Evolutionary conservation across 2,113 vertebrate species (phyloP), one percentile per base, ranked within the genome.

Genomic region (Ovis canadensis): DNA sequence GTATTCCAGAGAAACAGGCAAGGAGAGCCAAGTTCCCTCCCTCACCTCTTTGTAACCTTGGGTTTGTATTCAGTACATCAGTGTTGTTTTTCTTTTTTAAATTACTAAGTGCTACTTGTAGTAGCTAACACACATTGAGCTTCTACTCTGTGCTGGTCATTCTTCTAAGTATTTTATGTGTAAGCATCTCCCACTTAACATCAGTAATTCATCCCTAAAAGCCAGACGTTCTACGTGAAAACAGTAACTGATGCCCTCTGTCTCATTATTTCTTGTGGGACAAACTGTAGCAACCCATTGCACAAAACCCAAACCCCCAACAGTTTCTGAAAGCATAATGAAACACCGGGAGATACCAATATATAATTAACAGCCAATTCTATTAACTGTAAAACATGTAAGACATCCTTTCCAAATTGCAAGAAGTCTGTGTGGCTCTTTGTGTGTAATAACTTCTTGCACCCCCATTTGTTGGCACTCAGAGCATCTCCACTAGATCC

Each of bases 41-140:
- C 77, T 95, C 80, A 8, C 33, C 71, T 45, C 94, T 88, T 33
- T 14, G 52, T 45, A 43, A 15, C 92, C 50, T 88, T 93, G 54
- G 3, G 1, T 82, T 94, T 59, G 59, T 54, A 36, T 80, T 60
- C 89, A 16, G n/a, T 29, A 12, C 48, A 6, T 86, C 33, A 14
- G 45, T n/a, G 52, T 45, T 74, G 43, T 36, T 23, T 54, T 83
- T 45, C 17, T 27, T 36, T 64, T 55, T 85, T 59, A 17, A 88
- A 33, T 45, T 25, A 36, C 29, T 36, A 19, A 31, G 29, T 27
- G 10, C 64, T 4, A 1, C 88, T 86, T 19, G 33, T 92, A 43
- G 62, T 19, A 77, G 7, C 77, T 7, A 40, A 60, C 27, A 33
- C 45, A 36, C 1, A 6, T 1, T 2, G 48, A 89, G 13, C 57